A percentile compares a stretch with the other conserved stretches of the same genome.
These are phyloP conservation scores for Temnothorax curvispinosus DNA, from an alignment of 1,140 invertebrate genomes.

Conservation along the genomic window DNA sequence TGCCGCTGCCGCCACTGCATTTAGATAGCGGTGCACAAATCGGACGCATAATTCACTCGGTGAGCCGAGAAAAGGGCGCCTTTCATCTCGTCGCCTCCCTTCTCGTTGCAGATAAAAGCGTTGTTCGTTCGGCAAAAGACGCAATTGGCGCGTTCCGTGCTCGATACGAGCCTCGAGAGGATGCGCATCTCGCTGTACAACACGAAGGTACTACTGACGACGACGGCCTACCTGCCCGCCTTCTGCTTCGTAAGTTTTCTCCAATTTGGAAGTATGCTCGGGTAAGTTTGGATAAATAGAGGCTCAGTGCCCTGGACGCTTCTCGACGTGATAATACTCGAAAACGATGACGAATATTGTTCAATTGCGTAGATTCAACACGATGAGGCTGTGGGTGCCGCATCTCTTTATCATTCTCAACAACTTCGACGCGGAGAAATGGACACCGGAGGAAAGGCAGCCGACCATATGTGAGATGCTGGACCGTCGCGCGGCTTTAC, in stretches of 20 bases:
- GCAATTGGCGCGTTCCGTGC: constrained; percentile 50
- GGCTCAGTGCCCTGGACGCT: neutral
- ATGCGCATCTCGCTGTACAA: constrained; percentile 75
- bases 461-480: constrained; percentile 83
- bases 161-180: constrained; percentile 68
- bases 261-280: constrained; percentile 83
- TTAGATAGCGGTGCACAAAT: constrained; percentile 54
- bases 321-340: neutral
- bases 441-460: constrained; percentile 66
- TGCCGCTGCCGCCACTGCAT: constrained; percentile 10
- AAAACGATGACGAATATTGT: neutral
- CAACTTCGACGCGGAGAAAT: constrained; percentile 79
- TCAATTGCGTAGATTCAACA: constrained; percentile 78
- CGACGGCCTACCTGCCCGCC: constrained; percentile 72
- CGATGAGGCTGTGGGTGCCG: constrained; percentile 84
- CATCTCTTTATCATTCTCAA: constrained; percentile 83
- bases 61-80: constrained; percentile 50
- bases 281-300: constrained; percentile 76
- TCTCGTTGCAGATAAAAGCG: constrained; percentile 76
- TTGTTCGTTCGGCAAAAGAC: constrained; percentile 69
- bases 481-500: constrained; percentile 58
- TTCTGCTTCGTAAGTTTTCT: constrained; percentile 78
- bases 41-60: constrained; percentile 64
- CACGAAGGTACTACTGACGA: constrained; percentile 76
- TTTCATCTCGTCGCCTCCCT: constrained; percentile 38